Conservation (phyloP, 2,888 invertebrate species). For the Scelioninae gen. 1 region DNA sequence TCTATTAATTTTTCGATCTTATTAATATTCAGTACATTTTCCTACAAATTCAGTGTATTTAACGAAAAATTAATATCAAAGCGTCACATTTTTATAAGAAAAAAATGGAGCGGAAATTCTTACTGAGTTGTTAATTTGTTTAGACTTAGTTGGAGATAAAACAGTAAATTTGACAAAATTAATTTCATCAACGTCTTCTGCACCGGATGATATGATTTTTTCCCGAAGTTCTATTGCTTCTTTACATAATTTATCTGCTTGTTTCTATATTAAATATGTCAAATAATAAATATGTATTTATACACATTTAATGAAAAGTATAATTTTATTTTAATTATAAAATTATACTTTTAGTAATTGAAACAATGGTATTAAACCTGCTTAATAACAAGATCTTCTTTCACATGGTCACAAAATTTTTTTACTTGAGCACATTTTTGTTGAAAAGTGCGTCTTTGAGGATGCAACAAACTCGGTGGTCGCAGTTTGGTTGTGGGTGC, state of each 20-base stretch:
- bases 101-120: too few species aligned
- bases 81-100: too few species aligned
- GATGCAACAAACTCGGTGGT: neutral
- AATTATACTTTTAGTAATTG: too few species aligned
- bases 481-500: constrained; percentile 17
- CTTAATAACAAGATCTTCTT: constrained; percentile 11
- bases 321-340: neutral
- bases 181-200: constrained; percentile 78
- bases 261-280: constrained; percentile 31
- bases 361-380: too few species aligned
- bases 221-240: constrained; percentile 78
- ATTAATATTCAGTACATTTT: constrained; percentile 41
- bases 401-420: constrained; percentile 10
- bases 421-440: constrained; percentile 12
- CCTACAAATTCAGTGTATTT: constrained; percentile 8
- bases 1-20: constrained; percentile 70
- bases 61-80: too few species aligned
- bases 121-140: too few species aligned
- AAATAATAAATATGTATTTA: neutral
- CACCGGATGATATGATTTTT: constrained; percentile 76
- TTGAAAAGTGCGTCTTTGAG: constrained; percentile 14
- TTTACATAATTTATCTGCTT: constrained; percentile 65
- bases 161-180: too few species aligned
- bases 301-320: neutral
- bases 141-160: too few species aligned